phyloP scores from a whole-genome alignment of 53 echinoderm and acorn worm genomes.

The Holothuria leucospilota region DNA sequence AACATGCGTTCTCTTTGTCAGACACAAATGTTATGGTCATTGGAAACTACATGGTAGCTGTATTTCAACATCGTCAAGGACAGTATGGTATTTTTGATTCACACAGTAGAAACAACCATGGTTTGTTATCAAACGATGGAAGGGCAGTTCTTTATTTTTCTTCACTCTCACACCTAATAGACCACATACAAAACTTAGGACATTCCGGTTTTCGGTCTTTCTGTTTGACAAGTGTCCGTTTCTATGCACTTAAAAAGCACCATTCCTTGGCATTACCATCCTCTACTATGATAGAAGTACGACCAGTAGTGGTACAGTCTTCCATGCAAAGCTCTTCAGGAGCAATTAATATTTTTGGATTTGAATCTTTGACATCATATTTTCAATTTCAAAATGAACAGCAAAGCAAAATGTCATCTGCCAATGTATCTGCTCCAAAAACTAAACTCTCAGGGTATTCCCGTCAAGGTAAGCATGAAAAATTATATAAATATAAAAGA shows the following conservation, averaged over 20 bases:
- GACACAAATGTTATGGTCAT: constrained; percentile 2
- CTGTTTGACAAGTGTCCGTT: too few species aligned
- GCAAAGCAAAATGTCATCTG: not conserved
- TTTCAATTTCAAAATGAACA: constrained; percentile 7
- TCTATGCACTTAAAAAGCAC: too few species aligned
- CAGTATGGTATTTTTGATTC: constrained; percentile 6
- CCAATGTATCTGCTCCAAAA: not conserved
- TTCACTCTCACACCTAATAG: not conserved
- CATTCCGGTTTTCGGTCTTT: too few species aligned
- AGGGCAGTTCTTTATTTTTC: not conserved
- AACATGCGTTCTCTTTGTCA: constrained; percentile 10
- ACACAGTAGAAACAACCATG: not conserved
- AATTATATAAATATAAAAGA: not conserved
- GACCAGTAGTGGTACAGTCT: not conserved
- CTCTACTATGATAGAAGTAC: not conserved
- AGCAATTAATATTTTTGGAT: constrained; percentile 1
- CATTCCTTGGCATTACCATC: not conserved
- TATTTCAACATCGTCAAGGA: not conserved
- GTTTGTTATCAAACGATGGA: constrained; percentile 2
- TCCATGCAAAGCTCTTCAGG: not conserved
- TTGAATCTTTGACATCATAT: constrained; percentile 4
- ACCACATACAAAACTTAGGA: not conserved
- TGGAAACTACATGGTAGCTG: not conserved
- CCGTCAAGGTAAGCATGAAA: not conserved
- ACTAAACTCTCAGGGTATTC: not conserved